phyloP scores from a whole-genome alignment of 1,140 invertebrate species.

The Drosophila busckii region DNA sequence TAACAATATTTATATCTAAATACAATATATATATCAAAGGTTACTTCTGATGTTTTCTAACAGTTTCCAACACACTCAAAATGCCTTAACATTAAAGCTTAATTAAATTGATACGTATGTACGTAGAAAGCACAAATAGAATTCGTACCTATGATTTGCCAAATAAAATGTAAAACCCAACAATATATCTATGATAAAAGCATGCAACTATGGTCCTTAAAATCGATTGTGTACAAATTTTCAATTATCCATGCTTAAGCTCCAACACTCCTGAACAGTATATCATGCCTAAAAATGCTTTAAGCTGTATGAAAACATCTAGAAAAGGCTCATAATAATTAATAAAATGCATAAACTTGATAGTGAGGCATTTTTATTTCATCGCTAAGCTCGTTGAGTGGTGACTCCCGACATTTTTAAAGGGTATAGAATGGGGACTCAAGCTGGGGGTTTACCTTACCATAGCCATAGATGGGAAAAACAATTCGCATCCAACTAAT shows the following conservation, averaged over 20 bases:
- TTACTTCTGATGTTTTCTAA: slow-evolving; percentile 43
- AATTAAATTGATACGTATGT: slow-evolving; percentile 3
- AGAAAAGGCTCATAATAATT: slow-evolving; percentile 68
- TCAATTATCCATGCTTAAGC: slow-evolving; percentile 61
- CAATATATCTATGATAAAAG: slow-evolving; percentile 27
- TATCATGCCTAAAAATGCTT: slow-evolving; percentile 12
- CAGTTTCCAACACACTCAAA: slow-evolving; percentile 1
- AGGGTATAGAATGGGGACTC: slow-evolving; percentile 5
- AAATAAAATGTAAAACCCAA: slow-evolving; percentile 28
- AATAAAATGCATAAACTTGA: slow-evolving; percentile 63
- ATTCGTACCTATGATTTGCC: slow-evolving; percentile 34
- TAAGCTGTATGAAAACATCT: slow-evolving; percentile 56
- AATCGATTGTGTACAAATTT: slow-evolving; percentile 40
- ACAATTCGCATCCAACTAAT: too few relatives aligned
- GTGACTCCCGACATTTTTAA: slow-evolving; percentile 37
- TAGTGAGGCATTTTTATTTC: slow-evolving; percentile 39
- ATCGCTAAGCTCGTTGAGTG: slow-evolving; percentile 41
- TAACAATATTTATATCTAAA: slow-evolving; percentile 34
- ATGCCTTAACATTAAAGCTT: slow-evolving; percentile 37
- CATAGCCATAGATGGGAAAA: too few relatives aligned
- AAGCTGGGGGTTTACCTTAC: not conserved
- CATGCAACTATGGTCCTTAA: slow-evolving; percentile 6
- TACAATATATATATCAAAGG: slow-evolving; percentile 16
- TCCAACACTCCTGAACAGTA: slow-evolving; percentile 27
- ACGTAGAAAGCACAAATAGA: too few relatives aligned